Percentiles rank a stretch among this genome's conserved stretches.
Conservation (phyloP, 2,888 invertebrate species). For the Dusona sp. region DNA sequence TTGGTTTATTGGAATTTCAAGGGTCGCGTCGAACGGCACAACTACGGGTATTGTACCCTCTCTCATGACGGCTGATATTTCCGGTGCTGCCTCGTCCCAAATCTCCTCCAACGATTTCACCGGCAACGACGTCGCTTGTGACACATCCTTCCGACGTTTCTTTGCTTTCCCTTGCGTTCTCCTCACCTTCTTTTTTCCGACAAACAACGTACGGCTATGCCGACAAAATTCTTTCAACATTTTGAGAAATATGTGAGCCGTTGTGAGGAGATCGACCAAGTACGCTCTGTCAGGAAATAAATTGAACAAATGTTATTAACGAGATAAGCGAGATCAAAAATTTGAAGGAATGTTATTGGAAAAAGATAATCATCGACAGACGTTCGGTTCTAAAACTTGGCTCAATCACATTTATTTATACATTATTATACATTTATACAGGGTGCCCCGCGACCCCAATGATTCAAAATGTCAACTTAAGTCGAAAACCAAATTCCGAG, state of each 20-base stretch:
- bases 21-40: conserved; percentile 94
- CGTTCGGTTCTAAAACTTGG: not conserved
- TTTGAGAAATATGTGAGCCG: conserved; percentile 95
- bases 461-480: not conserved
- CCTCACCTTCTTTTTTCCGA: conserved; percentile 89
- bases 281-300: conserved; percentile 87
- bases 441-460: not conserved
- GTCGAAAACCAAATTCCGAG: not conserved
- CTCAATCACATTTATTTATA: not conserved
- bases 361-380: conserved; percentile 11
- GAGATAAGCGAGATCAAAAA: not conserved
- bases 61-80: conserved; percentile 87
- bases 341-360: not conserved
- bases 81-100: conserved; percentile 89
- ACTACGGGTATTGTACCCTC: conserved; percentile 87
- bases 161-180: conserved; percentile 36
- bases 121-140: conserved; percentile 60
- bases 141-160: conserved; percentile 69
- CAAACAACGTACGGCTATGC: conserved; percentile 86
- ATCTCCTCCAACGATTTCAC: conserved; percentile 85
- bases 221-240: conserved; percentile 90
- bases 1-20: conserved; percentile 93
- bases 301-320: not conserved
- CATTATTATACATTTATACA: not conserved
- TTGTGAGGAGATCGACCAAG: conserved; percentile 94